Evolutionary conservation across 2,113 vertebrate genomes (phyloP).

Genomic region (Onychostoma macrolepis): DNA sequence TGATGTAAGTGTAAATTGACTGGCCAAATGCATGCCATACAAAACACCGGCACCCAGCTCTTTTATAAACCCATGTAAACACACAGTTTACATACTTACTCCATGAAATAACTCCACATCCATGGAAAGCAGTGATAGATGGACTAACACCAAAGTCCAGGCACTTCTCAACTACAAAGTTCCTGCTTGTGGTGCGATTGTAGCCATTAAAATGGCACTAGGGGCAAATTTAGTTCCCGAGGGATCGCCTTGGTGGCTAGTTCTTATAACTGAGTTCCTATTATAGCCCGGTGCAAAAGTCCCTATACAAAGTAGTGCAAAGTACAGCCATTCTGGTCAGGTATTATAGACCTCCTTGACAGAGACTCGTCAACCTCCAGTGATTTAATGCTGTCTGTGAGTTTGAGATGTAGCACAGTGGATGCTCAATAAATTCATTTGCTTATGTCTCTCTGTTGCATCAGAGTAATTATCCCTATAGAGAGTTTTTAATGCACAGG

Average conservation of each 20-base stretch:
- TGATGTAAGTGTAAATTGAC: too few species aligned
- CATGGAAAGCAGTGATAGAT: too few species aligned
- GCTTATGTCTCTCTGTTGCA: neutral
- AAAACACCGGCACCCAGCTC: too few species aligned
- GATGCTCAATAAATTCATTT: neutral
- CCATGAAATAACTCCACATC: too few species aligned
- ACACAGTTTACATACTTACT: too few species aligned
- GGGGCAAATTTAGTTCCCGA: neutral
- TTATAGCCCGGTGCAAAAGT: neutral
- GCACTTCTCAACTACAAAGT: neutral
- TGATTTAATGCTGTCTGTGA: neutral
- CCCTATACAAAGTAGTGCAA: neutral
- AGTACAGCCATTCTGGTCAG: neutral
- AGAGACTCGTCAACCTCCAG: neutral
- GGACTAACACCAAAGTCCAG: too few species aligned
- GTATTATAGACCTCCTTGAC: neutral
- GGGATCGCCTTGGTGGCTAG: neutral
- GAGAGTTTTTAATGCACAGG: conserved; percentile 19
- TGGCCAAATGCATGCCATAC: too few species aligned
- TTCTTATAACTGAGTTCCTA: neutral
- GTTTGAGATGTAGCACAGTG: neutral
- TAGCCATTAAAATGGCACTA: neutral
- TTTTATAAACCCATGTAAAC: too few species aligned
- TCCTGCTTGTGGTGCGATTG: neutral
- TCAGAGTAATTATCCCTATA: neutral